Conservation (phyloP, 2,888 invertebrate species). For the Dynastes tityus region DNA sequence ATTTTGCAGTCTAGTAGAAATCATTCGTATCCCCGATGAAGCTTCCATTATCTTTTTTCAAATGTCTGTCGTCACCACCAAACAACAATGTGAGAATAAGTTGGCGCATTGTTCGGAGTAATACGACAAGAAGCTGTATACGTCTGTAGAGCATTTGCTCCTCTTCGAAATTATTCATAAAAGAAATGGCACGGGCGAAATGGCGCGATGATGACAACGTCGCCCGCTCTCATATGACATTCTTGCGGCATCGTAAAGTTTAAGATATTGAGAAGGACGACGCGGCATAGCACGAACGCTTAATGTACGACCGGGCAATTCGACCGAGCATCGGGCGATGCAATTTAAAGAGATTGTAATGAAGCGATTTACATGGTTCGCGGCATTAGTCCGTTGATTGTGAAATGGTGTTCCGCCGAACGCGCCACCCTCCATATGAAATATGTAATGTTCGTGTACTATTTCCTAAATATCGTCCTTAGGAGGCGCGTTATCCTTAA, state of each 20-base stretch:
- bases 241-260: conserved; percentile 70
- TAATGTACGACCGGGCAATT: conserved; percentile 57
- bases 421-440: conserved; percentile 45
- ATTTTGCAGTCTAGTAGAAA: too few relatives aligned
- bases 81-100: too few relatives aligned
- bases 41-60: too few relatives aligned
- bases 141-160: neutral
- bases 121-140: neutral
- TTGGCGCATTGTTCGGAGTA: neutral
- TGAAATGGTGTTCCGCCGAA: conserved; percentile 40
- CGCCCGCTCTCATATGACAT: conserved; percentile 64
- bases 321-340: conserved; percentile 53
- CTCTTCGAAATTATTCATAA: conserved; percentile 28
- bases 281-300: conserved; percentile 60
- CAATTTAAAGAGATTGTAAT: conserved; percentile 61
- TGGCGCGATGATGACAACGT: neutral
- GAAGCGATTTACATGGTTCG: conserved; percentile 68
- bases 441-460: conserved; percentile 52
- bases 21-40: too few relatives aligned
- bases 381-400: conserved; percentile 59
- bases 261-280: conserved; percentile 67
- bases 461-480: conserved; percentile 30
- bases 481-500: neutral
- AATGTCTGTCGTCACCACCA: too few relatives aligned
- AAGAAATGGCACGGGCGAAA: neutral